Evolutionary conservation across 2,797 vertebrate genomes (phyloP), one percentile per base, ranked within the genome.

Genomic region (Bradypus variegatus): DNA sequence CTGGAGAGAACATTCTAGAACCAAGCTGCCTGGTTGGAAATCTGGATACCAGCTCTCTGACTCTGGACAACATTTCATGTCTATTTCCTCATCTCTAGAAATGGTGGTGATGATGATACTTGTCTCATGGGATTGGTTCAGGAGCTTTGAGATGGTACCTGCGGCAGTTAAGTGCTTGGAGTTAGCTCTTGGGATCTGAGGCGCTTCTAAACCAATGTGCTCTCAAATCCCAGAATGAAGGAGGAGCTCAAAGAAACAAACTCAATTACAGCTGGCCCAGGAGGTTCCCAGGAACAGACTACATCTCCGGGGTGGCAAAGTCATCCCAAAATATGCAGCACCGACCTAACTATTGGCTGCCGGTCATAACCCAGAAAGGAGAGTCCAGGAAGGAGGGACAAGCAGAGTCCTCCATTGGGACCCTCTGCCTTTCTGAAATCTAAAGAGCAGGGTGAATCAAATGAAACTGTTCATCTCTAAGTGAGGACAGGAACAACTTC

Each of bases 301-400:
- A 14, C 12, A 58, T 15, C 70, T 77, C 36, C 7, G 31, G 29
- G 23, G 25, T 29, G 41, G 53, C 62, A 69, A 67, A 67, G 62
- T 31, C 77, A 60, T 11, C 23, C 89, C 62, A 21, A 48, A 25
- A 16, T 18, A 36, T 8, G 27, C 48, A 77, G 72, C 60, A 14
- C 5, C 6, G 72, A 45, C 62, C 36, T 45, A 16, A 58, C 31
- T 77, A 60, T 14, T 25, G 58, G 41, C 64, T 6, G 64, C 81
- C n/a, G 82, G 38, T 70, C 4, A 55, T 31, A 69, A 70, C 62
- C 38, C 50, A 85, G 73, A 33, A 29, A 25, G 73, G 62, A 85
- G 53, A 18, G 8, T 6, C 18, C 36, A 15, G 25, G 0, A 1
- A 48, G 2, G 31, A n/a, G 38, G 48, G 36, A 23, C 3, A 41